A percentile compares a stretch with the other conserved stretches of the same genome.
These are phyloP conservation scores for Gymnocypris eckloni DNA, from an alignment of 2,797 vertebrate genomes.

Conservation along the genomic window DNA sequence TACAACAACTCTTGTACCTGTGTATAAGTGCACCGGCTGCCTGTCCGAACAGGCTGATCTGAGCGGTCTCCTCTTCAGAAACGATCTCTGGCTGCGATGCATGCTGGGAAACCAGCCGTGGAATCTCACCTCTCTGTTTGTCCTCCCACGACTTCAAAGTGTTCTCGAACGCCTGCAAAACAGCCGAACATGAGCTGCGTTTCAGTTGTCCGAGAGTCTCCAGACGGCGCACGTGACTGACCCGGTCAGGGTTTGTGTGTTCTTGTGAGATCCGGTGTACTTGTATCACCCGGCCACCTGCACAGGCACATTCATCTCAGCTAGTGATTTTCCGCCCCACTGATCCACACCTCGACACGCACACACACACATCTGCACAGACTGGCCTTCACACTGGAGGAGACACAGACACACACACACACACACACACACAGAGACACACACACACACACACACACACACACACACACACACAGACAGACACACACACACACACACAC, in stretches of 20 bases:
- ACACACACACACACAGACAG: no score
- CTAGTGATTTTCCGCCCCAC: no score
- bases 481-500: no score
- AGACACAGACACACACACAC: not conserved
- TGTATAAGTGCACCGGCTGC: conserved; percentile 91
- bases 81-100: conserved; percentile 87
- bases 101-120: conserved; percentile 78
- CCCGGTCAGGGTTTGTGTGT: conserved; percentile 94
- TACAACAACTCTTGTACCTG: conserved; percentile 74
- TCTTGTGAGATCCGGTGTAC: conserved; percentile 96
- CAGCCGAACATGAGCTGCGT: not conserved
- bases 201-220: not conserved
- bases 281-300: no score
- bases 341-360: no score
- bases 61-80: conserved; percentile 89
- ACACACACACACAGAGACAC: no score
- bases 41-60: conserved; percentile 90
- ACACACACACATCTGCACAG: no score
- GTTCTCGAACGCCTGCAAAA: conserved; percentile 90
- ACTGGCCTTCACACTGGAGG: no score
- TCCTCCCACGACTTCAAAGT: conserved; percentile 98
- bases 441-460: no score
- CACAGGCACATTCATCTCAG: conserved; percentile 93
- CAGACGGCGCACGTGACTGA: no score
- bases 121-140: conserved; percentile 93